Conservation (phyloP, 2,797 vertebrate genomes). For the Bothrops alternatus region DNA sequence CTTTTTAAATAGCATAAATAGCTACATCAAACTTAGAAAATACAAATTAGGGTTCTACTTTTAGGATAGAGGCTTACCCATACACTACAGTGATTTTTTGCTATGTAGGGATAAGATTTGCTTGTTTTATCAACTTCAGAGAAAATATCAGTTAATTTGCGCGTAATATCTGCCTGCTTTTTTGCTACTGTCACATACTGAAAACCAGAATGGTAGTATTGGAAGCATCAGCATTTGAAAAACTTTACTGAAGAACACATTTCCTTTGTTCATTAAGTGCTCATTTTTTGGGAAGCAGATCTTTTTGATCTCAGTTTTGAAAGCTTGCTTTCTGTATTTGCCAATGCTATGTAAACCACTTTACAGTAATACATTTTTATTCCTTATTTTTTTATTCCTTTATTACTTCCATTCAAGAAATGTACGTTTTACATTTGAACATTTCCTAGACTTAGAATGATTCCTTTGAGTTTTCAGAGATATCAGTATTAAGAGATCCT, state of each 20-base stretch:
- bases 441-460: neutral
- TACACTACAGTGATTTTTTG: neutral
- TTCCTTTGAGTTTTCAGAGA: neutral
- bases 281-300: neutral
- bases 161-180: neutral
- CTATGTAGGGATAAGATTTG: neutral
- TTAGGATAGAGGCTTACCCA: neutral
- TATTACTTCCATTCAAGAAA: neutral
- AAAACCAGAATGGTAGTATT: neutral
- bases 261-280: neutral
- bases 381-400: neutral
- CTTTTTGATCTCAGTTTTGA: neutral
- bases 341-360: neutral
- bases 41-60: neutral
- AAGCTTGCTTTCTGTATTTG: neutral
- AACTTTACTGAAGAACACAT: neutral
- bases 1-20: neutral
- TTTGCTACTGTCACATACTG: neutral
- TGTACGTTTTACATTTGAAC: neutral
- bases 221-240: neutral
- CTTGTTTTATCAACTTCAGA: neutral
- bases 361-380: neutral
- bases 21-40: neutral
- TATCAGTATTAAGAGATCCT: neutral
- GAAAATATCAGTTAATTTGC: neutral